Evolutionary conservation across 2,888 invertebrate species (phyloP).

Genomic region (Ichneumoninae sp.): DNA sequence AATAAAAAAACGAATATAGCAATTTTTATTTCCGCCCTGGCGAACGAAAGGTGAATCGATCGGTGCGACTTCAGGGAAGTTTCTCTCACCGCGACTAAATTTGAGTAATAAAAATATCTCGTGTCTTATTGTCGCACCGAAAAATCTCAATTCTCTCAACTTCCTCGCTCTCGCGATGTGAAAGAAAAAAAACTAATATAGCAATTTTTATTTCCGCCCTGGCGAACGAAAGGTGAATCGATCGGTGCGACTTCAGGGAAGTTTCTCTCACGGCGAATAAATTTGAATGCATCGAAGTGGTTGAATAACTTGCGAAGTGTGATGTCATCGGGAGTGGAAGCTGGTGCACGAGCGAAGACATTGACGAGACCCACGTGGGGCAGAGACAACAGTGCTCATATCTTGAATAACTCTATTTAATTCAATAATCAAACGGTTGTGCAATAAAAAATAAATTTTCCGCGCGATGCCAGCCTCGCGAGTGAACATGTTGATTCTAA

Average conservation of each 20-base stretch:
- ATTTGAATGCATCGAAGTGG: neutral
- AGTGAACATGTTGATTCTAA: slow-evolving; percentile 44
- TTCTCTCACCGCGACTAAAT: neutral
- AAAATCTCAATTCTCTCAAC: slow-evolving; percentile 15
- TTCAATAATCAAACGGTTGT: slow-evolving; percentile 24
- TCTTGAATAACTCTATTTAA: slow-evolving; percentile 48
- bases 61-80: neutral
- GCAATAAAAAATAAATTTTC: slow-evolving; percentile 32
- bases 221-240: neutral
- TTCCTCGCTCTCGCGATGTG: neutral
- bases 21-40: neutral
- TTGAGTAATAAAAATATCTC: slow-evolving; percentile 31
- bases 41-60: neutral
- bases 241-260: neutral
- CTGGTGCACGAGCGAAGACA: slow-evolving; percentile 33
- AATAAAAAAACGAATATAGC: neutral
- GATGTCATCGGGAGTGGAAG: slow-evolving; percentile 36
- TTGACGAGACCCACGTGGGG: slow-evolving; percentile 58
- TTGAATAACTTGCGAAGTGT: slow-evolving; percentile 9
- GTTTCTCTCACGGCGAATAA: neutral
- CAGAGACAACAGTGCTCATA: slow-evolving; percentile 33
- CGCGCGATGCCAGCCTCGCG: slow-evolving; percentile 23
- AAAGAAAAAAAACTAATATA: neutral
- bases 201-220: neutral
- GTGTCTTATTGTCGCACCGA: slow-evolving; percentile 53